phyloP scores from a whole-genome alignment of 2,888 invertebrate species.

The Drosophila peninsularis region DNA sequence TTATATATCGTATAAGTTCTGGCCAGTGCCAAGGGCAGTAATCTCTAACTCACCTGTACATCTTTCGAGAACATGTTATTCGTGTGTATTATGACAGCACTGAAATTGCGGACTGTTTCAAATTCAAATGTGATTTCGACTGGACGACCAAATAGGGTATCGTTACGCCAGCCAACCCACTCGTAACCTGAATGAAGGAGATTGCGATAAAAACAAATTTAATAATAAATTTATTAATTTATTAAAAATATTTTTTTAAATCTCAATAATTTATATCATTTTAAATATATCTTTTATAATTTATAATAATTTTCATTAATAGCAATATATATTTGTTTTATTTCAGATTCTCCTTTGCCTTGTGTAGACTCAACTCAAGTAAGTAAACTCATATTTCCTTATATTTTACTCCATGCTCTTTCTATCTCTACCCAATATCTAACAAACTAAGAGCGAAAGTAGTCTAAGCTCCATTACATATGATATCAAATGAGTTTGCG shows the following conservation, averaged over 20 bases:
- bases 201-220: background rate
- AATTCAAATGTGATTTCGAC: constrained; percentile 92
- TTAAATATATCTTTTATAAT: background rate
- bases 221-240: background rate
- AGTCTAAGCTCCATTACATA: constrained; percentile 17
- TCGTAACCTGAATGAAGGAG: constrained; percentile 87
- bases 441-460: constrained; percentile 1
- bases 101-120: constrained; percentile 91
- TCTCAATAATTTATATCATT: background rate
- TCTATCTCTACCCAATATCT: constrained; percentile 2
- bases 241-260: background rate
- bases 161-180: constrained; percentile 93
- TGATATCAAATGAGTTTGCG: constrained; percentile 21
- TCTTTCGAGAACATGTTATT: constrained; percentile 92
- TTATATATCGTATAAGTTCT: background rate
- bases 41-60: constrained; percentile 87
- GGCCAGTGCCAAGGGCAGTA: background rate
- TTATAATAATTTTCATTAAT: background rate
- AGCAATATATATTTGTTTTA: background rate
- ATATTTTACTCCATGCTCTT: background rate
- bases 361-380: background rate
- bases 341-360: background rate
- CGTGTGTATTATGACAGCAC: constrained; percentile 89
- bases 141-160: constrained; percentile 87
- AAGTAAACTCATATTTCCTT: background rate